These are phyloP conservation scores for Parazoanthus swiftii DNA, from an alignment of 92 coral and sea anemone genomes.

Conservation along the genomic window DNA sequence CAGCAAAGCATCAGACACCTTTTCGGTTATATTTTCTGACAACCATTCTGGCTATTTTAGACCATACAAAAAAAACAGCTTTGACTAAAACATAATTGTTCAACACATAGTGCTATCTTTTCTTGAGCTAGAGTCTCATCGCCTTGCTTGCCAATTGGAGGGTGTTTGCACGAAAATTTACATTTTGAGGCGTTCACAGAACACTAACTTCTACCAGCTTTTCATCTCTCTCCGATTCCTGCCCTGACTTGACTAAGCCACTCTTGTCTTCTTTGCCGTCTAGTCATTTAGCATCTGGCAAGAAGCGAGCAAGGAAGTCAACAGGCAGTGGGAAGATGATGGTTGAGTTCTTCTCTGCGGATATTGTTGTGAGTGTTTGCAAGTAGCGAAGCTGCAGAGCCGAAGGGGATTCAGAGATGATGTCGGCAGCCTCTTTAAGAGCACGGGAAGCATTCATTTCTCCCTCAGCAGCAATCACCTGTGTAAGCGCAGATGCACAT, in stretches of 20 bases:
- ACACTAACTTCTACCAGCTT: background rate
- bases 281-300: slow-evolving; percentile 66
- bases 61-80: background rate
- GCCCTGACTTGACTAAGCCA: background rate
- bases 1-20: background rate
- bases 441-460: slow-evolving; percentile 96
- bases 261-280: slow-evolving; percentile 24
- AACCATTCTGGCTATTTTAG: background rate
- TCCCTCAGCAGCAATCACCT: slow-evolving; percentile 97
- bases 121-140: too few species aligned
- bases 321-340: slow-evolving; percentile 91
- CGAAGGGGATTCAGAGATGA: slow-evolving; percentile 82
- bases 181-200: background rate
- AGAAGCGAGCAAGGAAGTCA: slow-evolving; percentile 71
- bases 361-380: slow-evolving; percentile 84
- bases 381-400: slow-evolving; percentile 93
- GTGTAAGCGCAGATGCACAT: background rate
- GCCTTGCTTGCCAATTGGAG: background rate
- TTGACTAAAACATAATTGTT: background rate
- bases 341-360: slow-evolving; percentile 94
- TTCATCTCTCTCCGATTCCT: background rate
- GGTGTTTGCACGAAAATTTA: background rate
- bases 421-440: slow-evolving; percentile 92
- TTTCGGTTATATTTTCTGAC: background rate
- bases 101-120: background rate